Evolutionary conservation across 2,113 vertebrate species (phyloP).

Genomic region (Manacus vitellinus): DNA sequence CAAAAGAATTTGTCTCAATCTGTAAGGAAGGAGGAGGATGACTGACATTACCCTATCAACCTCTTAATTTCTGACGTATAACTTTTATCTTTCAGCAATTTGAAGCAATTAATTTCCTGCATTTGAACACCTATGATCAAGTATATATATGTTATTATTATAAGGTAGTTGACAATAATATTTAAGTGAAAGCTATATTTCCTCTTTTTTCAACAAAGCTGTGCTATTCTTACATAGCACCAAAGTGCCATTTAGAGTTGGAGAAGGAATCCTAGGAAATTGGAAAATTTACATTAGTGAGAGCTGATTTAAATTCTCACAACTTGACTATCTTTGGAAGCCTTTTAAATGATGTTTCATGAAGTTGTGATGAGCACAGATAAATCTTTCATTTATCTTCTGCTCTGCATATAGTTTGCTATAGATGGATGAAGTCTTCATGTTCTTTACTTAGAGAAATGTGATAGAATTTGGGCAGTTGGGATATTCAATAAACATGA

Average conservation of each 20-base stretch:
- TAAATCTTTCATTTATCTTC: not conserved
- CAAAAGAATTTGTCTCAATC: not conserved
- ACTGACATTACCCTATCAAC: accelerated
- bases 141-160: not conserved
- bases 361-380: not conserved
- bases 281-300: not conserved
- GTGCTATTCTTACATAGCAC: not conserved
- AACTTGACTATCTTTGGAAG: not conserved
- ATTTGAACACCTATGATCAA: not conserved
- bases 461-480: not conserved
- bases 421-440: not conserved
- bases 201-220: not conserved
- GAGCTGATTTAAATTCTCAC: not conserved
- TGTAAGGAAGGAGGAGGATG: not conserved
- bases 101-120: not conserved
- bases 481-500: not conserved
- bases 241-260: not conserved
- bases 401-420: not conserved
- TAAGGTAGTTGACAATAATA: not conserved
- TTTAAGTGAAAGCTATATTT: not conserved
- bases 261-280: not conserved
- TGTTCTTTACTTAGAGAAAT: not conserved
- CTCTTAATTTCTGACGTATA: not conserved
- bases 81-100: not conserved
- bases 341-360: not conserved